These are phyloP conservation scores for Cinclus mexicanus DNA, from an alignment of 2,113 vertebrate genomes.

Conservation along the genomic window DNA sequence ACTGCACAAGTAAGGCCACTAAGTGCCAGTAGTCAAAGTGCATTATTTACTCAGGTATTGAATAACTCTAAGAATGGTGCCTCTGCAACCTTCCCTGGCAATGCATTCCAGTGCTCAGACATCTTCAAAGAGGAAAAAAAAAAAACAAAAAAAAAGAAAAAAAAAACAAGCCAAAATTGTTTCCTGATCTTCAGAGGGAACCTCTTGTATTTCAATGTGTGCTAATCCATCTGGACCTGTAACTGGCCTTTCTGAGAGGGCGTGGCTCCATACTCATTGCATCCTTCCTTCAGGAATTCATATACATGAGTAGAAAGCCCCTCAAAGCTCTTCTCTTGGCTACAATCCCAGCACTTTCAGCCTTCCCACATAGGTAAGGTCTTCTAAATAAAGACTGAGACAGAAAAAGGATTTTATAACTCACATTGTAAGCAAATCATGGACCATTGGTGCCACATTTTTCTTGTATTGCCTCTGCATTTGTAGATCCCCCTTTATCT, in stretches of 20 bases:
- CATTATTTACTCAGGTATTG: neutral
- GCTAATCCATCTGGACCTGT: neutral
- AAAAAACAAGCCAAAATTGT: too few species aligned
- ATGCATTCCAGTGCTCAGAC: neutral
- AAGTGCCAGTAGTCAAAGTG: neutral
- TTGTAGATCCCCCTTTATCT: neutral
- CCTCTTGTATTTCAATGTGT: neutral
- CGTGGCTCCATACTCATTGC: neutral
- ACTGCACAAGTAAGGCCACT: neutral
- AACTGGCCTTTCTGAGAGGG: neutral
- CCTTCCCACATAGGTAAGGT: neutral
- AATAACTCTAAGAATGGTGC: neutral
- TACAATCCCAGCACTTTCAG: neutral
- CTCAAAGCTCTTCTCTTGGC: neutral
- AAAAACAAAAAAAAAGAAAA: too few species aligned
- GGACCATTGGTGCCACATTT: neutral
- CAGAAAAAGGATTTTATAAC: neutral
- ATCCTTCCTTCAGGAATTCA: neutral
- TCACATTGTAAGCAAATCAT: neutral
- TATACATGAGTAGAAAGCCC: neutral
- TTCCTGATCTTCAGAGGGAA: neutral
- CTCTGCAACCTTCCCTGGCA: neutral
- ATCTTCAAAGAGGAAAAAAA: neutral
- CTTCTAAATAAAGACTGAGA: neutral
- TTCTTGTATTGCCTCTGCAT: neutral